phyloP scores from a whole-genome alignment of 1,140 invertebrate genomes.

The Drosophila erecta region DNA sequence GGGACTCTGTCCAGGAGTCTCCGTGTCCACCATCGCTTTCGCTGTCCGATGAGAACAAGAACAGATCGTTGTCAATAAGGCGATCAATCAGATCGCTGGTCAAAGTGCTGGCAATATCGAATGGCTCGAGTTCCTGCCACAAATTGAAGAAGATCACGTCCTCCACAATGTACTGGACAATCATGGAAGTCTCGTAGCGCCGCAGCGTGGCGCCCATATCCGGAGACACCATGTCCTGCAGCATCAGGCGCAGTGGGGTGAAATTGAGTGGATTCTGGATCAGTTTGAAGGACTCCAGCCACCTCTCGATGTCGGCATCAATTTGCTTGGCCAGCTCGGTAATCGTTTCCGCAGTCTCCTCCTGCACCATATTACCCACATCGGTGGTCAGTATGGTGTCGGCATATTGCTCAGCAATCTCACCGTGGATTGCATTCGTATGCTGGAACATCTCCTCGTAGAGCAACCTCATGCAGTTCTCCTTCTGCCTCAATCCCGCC shows the following conservation, averaged over 20 bases:
- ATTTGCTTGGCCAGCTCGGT: conserved; percentile 86
- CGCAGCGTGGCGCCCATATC: conserved; percentile 25
- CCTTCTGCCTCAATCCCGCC: conserved; percentile 88
- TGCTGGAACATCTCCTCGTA: conserved; percentile 89
- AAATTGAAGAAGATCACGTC: conserved; percentile 58
- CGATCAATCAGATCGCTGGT: conserved; percentile 67
- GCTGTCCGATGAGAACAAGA: conserved; percentile 63
- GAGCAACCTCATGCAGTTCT: conserved; percentile 87
- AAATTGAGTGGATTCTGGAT: conserved; percentile 84
- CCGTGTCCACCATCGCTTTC: conserved; percentile 35
- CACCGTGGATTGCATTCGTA: conserved; percentile 86
- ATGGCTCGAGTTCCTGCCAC: conserved; percentile 49
- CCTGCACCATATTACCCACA: conserved; percentile 86
- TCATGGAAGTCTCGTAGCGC: conserved; percentile 40
- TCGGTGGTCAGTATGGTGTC: conserved; percentile 88
- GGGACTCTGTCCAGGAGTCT: conserved; percentile 30
- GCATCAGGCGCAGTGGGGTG: conserved; percentile 55
- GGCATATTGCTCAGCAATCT: conserved; percentile 88
- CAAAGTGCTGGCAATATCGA: conserved; percentile 49
- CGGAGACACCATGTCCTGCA: conserved; percentile 54
- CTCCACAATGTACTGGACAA: conserved; percentile 65
- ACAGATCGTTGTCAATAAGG: conserved; percentile 72
- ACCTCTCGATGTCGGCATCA: conserved; percentile 84
- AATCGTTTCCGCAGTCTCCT: conserved; percentile 86
- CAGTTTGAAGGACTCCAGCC: conserved; percentile 84